Evolutionary conservation across 2,888 invertebrate species (phyloP), one percentile per base, ranked within the genome.

Genomic region (Acronicta alni): DNA sequence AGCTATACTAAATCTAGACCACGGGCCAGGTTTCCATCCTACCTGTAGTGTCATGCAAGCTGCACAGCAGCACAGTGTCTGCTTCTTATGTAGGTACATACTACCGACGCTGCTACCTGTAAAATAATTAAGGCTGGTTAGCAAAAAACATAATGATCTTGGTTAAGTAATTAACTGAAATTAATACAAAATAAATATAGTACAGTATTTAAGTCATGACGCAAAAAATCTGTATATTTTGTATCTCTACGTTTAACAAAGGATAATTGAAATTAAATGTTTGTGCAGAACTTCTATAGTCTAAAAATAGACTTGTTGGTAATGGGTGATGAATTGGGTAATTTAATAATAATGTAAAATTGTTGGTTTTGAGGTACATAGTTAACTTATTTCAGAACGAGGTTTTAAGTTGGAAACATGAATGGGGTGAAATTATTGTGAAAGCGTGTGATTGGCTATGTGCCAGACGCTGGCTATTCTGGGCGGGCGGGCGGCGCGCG

Each of bases 381-480:
- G 46, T 41, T 32, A 30, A 9, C 16, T 44, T 47, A n/a, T 55
- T 45, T 51, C 32, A 8, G 37, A 42, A 38, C 37, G 41, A 54
- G 49, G 53, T 43, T 18, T 61, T 41, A 72, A 64, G 54, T 69
- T 68, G 57, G 44, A 38, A 51, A 71, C 88, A 89, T 93, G 93
- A 93, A 93, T 93, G 93, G 87, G 87, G 82, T 81, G 84, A 85
- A 79, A 83, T 81, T 67, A 71, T 73, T 75, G 72, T 79, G 73
- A 79, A 83, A 75, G 80, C 79, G 77, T 85, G 79, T 74, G 82
- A 84, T 89, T 93, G 93, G 93, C 89, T 67, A 51, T 30, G 30
- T 82, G 92, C 93, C 93, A 93, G 86, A 57, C 60, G 42, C 63
- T 58, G 71, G 80, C 77, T 93, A 93, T 93, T 94, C 89, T 89